A percentile compares a stretch with the other conserved stretches of the same genome.
Conservation (phyloP, 2,797 vertebrate species). For the Sebastes baramenuke region DNA sequence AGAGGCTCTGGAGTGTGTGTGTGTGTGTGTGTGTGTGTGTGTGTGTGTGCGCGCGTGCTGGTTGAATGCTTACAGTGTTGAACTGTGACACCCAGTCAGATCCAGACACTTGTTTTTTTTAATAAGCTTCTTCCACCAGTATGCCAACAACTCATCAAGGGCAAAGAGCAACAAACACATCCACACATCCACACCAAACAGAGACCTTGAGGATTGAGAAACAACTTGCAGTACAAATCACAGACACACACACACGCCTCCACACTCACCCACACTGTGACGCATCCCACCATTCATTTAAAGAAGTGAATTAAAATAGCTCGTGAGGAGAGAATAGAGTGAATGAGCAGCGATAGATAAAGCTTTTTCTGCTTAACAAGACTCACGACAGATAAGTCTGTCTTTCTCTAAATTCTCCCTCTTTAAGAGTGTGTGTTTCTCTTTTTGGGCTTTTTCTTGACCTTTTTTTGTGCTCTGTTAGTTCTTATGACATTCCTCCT, state of each 20-base stretch:
- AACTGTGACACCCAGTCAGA: constrained; percentile 69
- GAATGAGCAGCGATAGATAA: constrained; percentile 6
- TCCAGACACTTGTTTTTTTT: constrained; percentile 64
- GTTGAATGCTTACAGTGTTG: constrained; percentile 57
- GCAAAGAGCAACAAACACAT: constrained; percentile 28
- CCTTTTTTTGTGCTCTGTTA: constrained; percentile 31
- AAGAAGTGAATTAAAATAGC: constrained; percentile 21
- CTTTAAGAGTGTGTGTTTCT: not conserved
- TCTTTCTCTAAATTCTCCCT: not conserved
- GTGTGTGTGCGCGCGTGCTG: constrained; percentile 22
- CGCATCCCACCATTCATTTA: constrained; percentile 33
- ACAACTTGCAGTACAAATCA: constrained; percentile 18
- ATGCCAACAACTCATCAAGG: constrained; percentile 48
- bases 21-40: constrained; percentile 25
- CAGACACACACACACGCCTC: not conserved
- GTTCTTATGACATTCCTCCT: constrained; percentile 21
- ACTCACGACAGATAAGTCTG: constrained; percentile 2
- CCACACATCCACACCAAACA: not conserved
- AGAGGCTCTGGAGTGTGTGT: constrained; percentile 51
- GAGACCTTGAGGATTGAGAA: constrained; percentile 42
- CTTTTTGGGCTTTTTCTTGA: not conserved
- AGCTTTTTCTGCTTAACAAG: not conserved
- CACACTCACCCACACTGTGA: constrained; percentile 12
- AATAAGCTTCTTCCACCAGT: constrained; percentile 59
- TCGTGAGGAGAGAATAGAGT: constrained; percentile 1